Percentiles rank a stretch among this genome's conserved stretches.
Conservation (phyloP, 2,888 invertebrate genomes). For the Pinctada fucata region DNA sequence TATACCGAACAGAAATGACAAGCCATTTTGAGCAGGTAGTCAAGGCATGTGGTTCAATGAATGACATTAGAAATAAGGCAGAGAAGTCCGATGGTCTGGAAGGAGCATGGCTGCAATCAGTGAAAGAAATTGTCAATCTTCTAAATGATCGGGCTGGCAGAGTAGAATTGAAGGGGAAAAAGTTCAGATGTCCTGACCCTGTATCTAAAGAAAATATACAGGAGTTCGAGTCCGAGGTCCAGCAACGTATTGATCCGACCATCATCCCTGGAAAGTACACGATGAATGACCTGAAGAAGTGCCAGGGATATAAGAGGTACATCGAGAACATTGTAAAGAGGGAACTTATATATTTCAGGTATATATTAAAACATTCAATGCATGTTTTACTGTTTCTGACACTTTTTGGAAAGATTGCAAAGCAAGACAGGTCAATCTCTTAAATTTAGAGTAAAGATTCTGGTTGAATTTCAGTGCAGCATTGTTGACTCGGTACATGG, state of each 20-base stretch:
- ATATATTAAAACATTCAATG: neutral
- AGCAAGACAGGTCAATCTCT: too few relatives aligned
- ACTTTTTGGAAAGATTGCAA: too few relatives aligned
- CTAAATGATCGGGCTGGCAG: constrained; percentile 38
- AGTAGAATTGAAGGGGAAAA: constrained; percentile 30
- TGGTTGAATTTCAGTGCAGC: too few relatives aligned
- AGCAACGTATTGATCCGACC: neutral
- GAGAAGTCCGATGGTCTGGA: constrained; percentile 31
- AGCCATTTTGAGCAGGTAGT: constrained; percentile 33
- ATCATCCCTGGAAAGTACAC: constrained; percentile 4
- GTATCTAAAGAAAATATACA: neutral
- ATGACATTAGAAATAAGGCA: constrained; percentile 41
- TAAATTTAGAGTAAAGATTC: too few relatives aligned
- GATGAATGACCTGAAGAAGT: neutral
- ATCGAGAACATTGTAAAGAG: neutral
- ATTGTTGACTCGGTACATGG: too few relatives aligned
- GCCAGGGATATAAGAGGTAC: neutral
- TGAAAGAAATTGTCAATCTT: constrained; percentile 14
- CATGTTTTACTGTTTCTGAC: too few relatives aligned
- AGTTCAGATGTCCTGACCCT: neutral
- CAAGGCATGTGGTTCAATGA: constrained; percentile 38
- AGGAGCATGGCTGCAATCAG: constrained; percentile 35
- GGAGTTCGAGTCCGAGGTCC: neutral
- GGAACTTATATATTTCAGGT: neutral
- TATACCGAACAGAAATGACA: constrained; percentile 32